Conservation (phyloP, 2,113 vertebrate genomes). For the Brachirus orientalis region DNA sequence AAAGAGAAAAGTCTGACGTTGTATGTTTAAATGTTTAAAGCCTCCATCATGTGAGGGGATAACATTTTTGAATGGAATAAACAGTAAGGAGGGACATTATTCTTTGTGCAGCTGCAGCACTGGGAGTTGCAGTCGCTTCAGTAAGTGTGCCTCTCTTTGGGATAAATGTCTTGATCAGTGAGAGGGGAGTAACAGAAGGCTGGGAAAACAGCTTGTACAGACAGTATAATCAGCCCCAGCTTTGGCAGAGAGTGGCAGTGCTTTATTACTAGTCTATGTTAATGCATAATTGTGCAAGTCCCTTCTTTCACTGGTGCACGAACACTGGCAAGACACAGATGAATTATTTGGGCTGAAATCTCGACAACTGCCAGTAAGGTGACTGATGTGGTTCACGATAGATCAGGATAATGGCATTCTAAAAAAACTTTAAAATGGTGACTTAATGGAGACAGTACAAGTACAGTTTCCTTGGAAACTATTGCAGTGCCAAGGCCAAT, state of each 20-base stretch:
- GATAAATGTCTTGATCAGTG: conserved; percentile 69
- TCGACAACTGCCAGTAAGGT: conserved; percentile 4
- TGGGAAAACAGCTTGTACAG: conserved; percentile 72
- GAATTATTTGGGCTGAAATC: conserved; percentile 31
- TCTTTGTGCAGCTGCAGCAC: not conserved
- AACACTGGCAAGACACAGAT: conserved; percentile 19
- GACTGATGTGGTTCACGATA: conserved; percentile 28
- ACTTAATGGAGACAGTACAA: not conserved
- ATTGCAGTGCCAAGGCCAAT: not conserved
- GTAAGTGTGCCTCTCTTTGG: conserved; percentile 39
- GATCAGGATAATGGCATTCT: not conserved
- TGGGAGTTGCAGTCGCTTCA: conserved; percentile 33
- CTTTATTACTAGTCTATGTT: conserved; percentile 73
- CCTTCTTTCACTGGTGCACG: conserved; percentile 41
- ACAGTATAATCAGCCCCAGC: conserved; percentile 57
- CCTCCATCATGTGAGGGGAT: not conserved
- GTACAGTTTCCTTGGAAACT: conserved; percentile 16
- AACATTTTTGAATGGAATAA: not conserved
- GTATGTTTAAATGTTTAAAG: conserved; percentile 26
- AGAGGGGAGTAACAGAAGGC: conserved; percentile 63
- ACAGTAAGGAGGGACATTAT: conserved; percentile 9
- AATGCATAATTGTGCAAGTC: conserved; percentile 71
- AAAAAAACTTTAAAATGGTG: not conserved
- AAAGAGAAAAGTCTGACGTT: not conserved
- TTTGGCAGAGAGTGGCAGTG: conserved; percentile 65